These are phyloP conservation scores for Apotomis capreana DNA, from an alignment of 2,888 invertebrate genomes.

Conservation along the genomic window DNA sequence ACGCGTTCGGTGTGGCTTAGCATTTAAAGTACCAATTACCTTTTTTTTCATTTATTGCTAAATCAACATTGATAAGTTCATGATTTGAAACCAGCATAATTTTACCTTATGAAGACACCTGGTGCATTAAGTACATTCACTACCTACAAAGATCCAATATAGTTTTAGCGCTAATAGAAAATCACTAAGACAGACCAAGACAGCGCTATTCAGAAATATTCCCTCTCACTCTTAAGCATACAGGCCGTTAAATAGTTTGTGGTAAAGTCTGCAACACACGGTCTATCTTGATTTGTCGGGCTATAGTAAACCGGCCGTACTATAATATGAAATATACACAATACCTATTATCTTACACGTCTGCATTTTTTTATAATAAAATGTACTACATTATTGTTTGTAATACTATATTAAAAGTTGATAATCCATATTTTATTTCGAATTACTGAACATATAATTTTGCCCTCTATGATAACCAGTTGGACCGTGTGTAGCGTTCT, in stretches of 20 bases:
- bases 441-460: neutral
- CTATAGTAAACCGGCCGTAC: neutral
- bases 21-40: too few relatives aligned
- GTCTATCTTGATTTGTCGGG: neutral
- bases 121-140: constrained; percentile 31
- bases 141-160: constrained; percentile 31
- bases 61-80: neutral
- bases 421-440: neutral
- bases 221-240: constrained; percentile 40
- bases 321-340: neutral
- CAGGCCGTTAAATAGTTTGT: constrained; percentile 45
- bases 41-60: neutral
- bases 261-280: constrained; percentile 26
- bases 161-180: constrained; percentile 30
- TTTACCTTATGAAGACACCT: constrained; percentile 19
- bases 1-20: too few relatives aligned
- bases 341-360: neutral
- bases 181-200: constrained; percentile 43
- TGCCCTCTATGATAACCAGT: neutral
- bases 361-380: neutral
- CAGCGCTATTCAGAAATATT: constrained; percentile 34
- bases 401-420: neutral
- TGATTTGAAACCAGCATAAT: constrained; percentile 24
- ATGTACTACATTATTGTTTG: neutral
- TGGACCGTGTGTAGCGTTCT: constrained; percentile 30